A percentile compares a stretch with the other conserved stretches of the same genome.
phyloP scores from a whole-genome alignment of 2,113 vertebrate species.

The Megaleporinus macrocephalus region DNA sequence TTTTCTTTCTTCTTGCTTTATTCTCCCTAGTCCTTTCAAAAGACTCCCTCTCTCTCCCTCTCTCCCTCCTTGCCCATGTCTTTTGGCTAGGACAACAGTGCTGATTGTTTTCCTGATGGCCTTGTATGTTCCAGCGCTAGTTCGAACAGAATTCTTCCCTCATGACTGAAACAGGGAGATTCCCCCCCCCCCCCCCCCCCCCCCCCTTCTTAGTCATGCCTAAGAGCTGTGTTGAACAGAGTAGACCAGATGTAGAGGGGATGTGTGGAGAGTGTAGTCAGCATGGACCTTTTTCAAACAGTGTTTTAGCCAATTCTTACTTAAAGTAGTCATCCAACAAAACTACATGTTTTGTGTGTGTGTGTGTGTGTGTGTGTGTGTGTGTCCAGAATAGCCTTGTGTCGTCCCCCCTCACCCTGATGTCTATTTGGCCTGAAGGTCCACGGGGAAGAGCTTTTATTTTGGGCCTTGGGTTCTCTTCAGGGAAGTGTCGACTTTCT shows the following conservation, averaged over 20 bases:
- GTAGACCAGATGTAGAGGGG: not conserved
- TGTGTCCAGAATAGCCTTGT: constrained; percentile 54
- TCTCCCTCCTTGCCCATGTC: constrained; percentile 36
- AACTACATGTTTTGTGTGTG: constrained; percentile 16
- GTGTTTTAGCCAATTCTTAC: constrained; percentile 18
- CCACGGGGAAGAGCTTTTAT: constrained; percentile 74
- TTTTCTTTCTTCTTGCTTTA: constrained; percentile 4
- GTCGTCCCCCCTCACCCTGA: constrained; percentile 49
- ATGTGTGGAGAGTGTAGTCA: not conserved
- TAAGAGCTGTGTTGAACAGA: not conserved
- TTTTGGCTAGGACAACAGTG: constrained; percentile 49
- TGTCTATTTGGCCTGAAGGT: constrained; percentile 68
- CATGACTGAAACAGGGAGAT: constrained; percentile 55
- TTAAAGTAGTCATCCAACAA: constrained; percentile 34
- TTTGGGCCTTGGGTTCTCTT: constrained; percentile 66
- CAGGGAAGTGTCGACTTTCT: constrained; percentile 72
- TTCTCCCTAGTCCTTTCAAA: not conserved
- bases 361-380: not conserved
- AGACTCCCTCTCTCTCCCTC: constrained; percentile 18
- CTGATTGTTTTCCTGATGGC: constrained; percentile 63
- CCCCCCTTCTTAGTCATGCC: not conserved
- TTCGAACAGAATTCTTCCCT: constrained; percentile 57
- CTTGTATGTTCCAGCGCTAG: constrained; percentile 50
- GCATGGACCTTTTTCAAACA: constrained; percentile 3
- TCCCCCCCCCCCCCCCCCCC: not conserved